Evolutionary conservation across 2,888 invertebrate genomes (phyloP), one percentile per base, ranked within the genome.

Genomic region (Gryllus longicercus): DNA sequence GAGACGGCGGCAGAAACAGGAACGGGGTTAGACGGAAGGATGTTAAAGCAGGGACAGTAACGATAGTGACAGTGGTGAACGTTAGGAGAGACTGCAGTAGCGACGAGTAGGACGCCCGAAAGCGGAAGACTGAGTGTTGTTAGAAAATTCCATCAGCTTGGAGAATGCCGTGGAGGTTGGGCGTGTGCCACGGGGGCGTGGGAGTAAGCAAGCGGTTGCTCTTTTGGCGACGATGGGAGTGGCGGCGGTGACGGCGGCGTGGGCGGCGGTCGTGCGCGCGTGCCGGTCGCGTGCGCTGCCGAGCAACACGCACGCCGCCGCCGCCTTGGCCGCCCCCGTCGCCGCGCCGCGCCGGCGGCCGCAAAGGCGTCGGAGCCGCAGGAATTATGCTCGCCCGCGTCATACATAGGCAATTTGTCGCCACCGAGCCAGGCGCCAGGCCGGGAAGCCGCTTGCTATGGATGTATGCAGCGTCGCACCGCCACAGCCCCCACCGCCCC

Each of bases 11-110:
- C 38, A 38, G 38, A 38, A 38, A 38, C 38, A 38, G 38, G 38
- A 38, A 38, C 8, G 38, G 38, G 38, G 38, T 38, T 38, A 76
- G 76, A 76, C 50, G 76, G 76, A 76, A 50, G 76, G 76, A 76
- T 76, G 76, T 76, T 50, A 76, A 76, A 76, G 76, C n/a, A 76
- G n/a, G 76, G 38, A 5, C 38, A 38, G 38, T 38, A 38, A 38
- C 38, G 38, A 38, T 8, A 38, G 38, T 38, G 8, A 38, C 38
- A 38, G 38, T 38, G 38, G 38, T 38, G 8, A 38, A 38, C 5
- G 5, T 38, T 8, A 38, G 38, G 5, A 38, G 38, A 38, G 8
- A 38, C 38, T 38, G 38, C 38, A 38, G 38, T 8, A 38, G 38
- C 8, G 38, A 38, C 3, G 38, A 38, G 38, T 8, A 38, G 0